phyloP scores from a whole-genome alignment of 2,888 invertebrate genomes.

The Patella depressa region DNA sequence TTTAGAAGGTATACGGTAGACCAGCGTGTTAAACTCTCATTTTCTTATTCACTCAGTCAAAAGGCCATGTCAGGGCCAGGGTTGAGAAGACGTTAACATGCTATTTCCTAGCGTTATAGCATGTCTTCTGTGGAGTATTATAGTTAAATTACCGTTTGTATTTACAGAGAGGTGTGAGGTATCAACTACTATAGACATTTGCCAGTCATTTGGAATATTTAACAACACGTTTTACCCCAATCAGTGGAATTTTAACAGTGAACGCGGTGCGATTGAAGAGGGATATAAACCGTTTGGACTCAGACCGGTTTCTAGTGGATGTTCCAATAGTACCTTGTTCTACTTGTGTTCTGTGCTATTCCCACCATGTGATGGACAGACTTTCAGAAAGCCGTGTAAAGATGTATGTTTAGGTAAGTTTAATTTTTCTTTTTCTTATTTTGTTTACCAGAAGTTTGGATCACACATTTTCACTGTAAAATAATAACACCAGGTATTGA shows the following conservation, averaged over 20 bases:
- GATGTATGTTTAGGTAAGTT: constrained; percentile 34
- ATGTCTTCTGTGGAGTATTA: too few relatives aligned
- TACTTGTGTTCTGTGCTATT: constrained; percentile 42
- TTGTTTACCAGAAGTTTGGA: too few relatives aligned
- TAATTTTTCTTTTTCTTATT: not conserved
- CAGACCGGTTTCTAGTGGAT: constrained; percentile 26
- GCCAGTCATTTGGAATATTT: constrained; percentile 34
- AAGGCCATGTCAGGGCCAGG: too few relatives aligned
- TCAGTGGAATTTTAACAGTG: constrained; percentile 21
- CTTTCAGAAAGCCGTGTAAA: constrained; percentile 23
- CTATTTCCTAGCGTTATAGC: too few relatives aligned
- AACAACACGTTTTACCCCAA: constrained; percentile 34
- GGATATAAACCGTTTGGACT: constrained; percentile 26
- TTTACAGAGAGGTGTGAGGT: constrained; percentile 25
- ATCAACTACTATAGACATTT: constrained; percentile 22
- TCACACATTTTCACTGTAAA: too few relatives aligned
- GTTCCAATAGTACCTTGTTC: constrained; percentile 36
- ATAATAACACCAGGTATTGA: too few relatives aligned
- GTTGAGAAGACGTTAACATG: too few relatives aligned
- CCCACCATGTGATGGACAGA: constrained; percentile 34
- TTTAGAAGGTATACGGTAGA: too few relatives aligned
- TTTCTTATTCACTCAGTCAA: too few relatives aligned
- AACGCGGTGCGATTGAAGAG: constrained; percentile 17
- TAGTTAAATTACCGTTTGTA: too few relatives aligned
- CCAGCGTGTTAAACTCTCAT: too few relatives aligned